These are phyloP conservation scores for Corapipo altera DNA, from an alignment of 2,113 vertebrate species.

Conservation along the genomic window DNA sequence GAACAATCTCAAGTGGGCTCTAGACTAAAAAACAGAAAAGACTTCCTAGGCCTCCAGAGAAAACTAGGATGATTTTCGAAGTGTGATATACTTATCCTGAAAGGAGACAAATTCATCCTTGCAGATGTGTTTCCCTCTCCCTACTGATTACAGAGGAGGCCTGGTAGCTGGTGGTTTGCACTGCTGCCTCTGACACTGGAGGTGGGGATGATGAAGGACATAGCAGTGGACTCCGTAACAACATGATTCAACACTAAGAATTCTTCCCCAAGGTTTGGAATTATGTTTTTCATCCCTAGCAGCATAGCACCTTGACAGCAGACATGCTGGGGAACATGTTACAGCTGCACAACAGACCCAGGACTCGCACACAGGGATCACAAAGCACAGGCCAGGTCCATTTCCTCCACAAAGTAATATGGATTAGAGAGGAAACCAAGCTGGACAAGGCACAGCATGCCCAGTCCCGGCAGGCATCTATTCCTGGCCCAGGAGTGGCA, in stretches of 20 bases:
- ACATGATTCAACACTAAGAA: neutral
- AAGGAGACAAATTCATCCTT: neutral
- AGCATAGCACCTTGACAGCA: neutral
- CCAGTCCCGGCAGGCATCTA: fast-evolving
- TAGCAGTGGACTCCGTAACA: neutral
- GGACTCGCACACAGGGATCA: neutral
- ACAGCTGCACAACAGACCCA: neutral
- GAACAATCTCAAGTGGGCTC: neutral
- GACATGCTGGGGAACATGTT: fast-evolving
- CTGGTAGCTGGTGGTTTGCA: neutral
- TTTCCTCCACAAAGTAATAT: neutral
- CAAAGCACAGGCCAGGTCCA: neutral
- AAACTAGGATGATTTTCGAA: neutral
- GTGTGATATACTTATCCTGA: neutral
- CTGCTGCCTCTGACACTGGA: neutral
- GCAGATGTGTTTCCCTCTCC: neutral
- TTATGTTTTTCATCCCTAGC: fast-evolving
- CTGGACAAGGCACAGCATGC: neutral
- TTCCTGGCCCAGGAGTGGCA: neutral
- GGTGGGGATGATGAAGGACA: neutral
- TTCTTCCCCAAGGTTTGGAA: neutral
- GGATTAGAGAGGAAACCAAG: neutral
- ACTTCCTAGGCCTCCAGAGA: neutral
- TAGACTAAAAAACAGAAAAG: neutral
- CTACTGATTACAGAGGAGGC: neutral